Evolutionary conservation across 2,113 vertebrate genomes (phyloP).

Genomic region (Hemiscyllium ocellatum): DNA sequence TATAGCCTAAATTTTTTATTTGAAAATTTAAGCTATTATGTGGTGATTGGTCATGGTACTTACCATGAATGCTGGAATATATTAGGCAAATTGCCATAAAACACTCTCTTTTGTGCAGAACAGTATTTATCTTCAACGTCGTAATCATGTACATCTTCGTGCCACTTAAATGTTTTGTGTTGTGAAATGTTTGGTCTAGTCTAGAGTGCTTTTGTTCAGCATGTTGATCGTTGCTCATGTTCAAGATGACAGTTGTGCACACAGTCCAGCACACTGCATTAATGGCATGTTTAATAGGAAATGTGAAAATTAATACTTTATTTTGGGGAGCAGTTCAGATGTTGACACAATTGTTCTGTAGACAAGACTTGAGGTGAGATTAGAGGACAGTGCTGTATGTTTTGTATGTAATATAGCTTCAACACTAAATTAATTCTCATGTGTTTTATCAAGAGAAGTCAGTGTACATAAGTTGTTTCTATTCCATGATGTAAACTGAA

Average conservation of each 20-base stretch:
- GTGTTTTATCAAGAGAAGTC: not conserved
- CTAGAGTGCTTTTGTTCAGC: not conserved
- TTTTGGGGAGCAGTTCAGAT: not conserved
- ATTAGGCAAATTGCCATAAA: not conserved
- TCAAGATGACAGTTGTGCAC: not conserved
- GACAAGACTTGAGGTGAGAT: not conserved
- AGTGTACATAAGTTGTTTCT: not conserved
- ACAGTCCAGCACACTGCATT: not conserved
- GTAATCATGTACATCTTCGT: not conserved
- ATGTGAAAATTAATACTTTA: not conserved
- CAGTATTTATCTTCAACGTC: not conserved
- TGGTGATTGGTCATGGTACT: not conserved
- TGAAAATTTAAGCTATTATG: not conserved
- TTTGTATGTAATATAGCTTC: constrained; percentile 17
- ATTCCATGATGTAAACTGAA: not conserved
- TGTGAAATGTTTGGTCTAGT: not conserved
- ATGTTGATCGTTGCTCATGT: not conserved
- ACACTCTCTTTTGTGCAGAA: not conserved
- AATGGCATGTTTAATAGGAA: constrained; percentile 7
- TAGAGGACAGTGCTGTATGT: constrained; percentile 6
- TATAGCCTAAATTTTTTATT: not conserved
- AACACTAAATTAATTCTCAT: not conserved
- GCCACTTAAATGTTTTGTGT: not conserved
- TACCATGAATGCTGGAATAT: constrained; percentile 14
- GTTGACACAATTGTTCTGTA: not conserved